These are phyloP conservation scores for Chaetorhynchus papuensis DNA, from an alignment of 2,113 vertebrate species.

Conservation along the genomic window DNA sequence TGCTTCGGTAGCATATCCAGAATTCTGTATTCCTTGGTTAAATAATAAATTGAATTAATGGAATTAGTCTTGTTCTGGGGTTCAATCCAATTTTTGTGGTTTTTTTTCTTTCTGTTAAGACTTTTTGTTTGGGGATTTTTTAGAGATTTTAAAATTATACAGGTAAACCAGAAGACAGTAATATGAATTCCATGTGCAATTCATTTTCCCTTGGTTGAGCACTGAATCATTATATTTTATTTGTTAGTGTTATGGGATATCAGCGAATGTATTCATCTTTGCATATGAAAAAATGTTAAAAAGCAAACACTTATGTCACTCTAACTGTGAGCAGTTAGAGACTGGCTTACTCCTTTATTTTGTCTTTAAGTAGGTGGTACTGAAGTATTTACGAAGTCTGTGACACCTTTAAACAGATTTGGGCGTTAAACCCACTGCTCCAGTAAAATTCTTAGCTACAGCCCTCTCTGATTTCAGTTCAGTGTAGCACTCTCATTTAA, in stretches of 20 bases:
- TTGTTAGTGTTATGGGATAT: background rate
- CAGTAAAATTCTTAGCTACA: background rate
- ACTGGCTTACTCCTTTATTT: background rate
- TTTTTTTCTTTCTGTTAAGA: background rate
- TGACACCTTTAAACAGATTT: background rate
- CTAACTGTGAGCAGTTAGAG: background rate
- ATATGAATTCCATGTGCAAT: background rate
- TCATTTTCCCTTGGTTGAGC: background rate
- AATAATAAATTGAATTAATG: background rate
- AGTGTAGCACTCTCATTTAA: background rate
- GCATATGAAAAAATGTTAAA: background rate
- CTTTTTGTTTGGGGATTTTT: background rate
- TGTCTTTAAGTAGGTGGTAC: background rate
- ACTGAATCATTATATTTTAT: background rate
- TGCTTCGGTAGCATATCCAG: background rate
- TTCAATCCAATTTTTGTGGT: background rate
- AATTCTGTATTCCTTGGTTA: background rate
- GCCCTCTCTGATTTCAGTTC: background rate
- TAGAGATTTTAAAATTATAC: background rate
- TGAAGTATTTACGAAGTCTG: background rate
- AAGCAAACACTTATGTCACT: background rate
- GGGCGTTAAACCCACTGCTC: background rate
- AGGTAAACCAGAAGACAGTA: background rate
- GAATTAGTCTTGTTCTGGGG: background rate
- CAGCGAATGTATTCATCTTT: background rate